Evolutionary conservation across 1,140 invertebrate species (phyloP), one percentile per base, ranked within the genome.

Genomic region (Harlomillsia oculata): DNA sequence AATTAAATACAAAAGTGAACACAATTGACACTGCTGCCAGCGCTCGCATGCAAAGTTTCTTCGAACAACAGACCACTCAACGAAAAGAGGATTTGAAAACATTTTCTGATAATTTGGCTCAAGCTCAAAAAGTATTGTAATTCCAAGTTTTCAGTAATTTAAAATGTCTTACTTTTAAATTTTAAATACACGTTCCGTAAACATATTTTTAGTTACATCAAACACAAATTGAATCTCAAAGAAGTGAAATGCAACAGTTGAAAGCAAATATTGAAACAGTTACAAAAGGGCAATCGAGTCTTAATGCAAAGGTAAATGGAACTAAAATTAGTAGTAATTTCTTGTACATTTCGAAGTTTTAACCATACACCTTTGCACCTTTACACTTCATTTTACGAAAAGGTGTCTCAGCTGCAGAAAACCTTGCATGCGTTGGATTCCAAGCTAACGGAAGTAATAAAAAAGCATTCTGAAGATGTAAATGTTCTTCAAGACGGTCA

Each of bases 81-180:
- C 45, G 56, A 18, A 58, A 58, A 45, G 49, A 58, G 30, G 56
- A 58, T 21, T 52, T 58, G 29, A 20, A 43, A 25, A 58, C 56
- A 16, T 58, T 58, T 46, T 58, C 56, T 2, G 56, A 58, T 9
- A 58, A 58, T 34, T 34, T 58, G 8, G 45, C 51, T 29, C 45
- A 58, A 44, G 29, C 53, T 3, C 23, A 50, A 50, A 57, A 57
- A 39, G 55, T 50, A 39, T 37, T 20, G 2, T 2, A 25, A 51
- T 41, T 2, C 23, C 6, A 26, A 5, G n/a, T 44, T 14, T 18
- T 11, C 21, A 18, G 11, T 8, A 44, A 25, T 14, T 2, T 29
- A 16, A 30, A 26, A 20, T 44, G 3, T 18, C n/a, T n/a, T 23
- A 23, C 14, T 43, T 2, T 21, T 45, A 1, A 45, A 28, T 4